Evolutionary conservation across 2,888 invertebrate species (phyloP), one percentile per base, ranked within the genome.

Genomic region (Tyria jacobaeae): DNA sequence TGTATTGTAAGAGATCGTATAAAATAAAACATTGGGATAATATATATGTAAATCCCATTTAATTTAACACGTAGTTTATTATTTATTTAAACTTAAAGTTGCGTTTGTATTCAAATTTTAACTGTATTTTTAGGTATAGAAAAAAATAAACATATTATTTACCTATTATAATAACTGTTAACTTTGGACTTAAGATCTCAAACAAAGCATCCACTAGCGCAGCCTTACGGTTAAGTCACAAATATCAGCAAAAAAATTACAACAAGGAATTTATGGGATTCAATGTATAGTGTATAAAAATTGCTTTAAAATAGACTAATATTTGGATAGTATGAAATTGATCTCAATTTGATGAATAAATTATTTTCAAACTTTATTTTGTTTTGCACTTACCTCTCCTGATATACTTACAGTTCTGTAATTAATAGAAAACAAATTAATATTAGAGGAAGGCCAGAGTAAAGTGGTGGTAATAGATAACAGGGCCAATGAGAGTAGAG

Each of bases 321-420:
- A 69, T 74, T 72, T 68, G 63, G 56, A 62, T 76, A 64, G 53
- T 64, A 70, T 54, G 57, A 70, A 77, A 70, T 64, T 79, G 78
- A 78, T 78, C 78, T 78, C 79, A 77, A 67, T 71, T 68, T 17
- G 58, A 57, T 59, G 52, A 78, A 76, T 78, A 76, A 76, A 71
- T 59, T 78, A 79, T 79, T 76, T 76, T 76, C 58, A 64, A 76
- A 68, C 54, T 34, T 10, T 51, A 15, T 57, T 51, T 61, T 50
- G 47, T 56, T 57, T 51, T 39, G 1, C 35, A 24, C 6, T 47
- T 34, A 12, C 4, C 15, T 1, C 17, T 54, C 14, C 31, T 34
- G 17, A 52, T 31, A 31, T 31, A 21, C 47, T 47, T 21, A 17
- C n/a, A 21, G n/a, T n/a, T 10, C 10, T 12, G 49, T 27, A 2